Conservation (phyloP, 2,113 vertebrate species). For the Vireo altiloquus region DNA sequence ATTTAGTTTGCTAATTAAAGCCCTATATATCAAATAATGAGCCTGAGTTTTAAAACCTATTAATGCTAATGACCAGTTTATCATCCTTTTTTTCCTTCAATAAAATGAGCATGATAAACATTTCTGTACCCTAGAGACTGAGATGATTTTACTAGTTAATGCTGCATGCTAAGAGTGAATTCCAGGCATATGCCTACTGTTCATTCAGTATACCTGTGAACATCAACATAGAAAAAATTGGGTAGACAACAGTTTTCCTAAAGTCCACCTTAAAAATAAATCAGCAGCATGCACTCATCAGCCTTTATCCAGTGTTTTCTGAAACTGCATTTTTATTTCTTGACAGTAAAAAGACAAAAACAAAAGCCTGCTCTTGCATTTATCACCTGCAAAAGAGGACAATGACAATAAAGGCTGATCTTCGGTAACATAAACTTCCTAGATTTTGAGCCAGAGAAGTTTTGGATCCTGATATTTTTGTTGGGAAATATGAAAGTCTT, state of each 20-base stretch:
- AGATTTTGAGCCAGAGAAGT: not conserved
- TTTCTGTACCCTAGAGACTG: not conserved
- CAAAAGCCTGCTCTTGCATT: not conserved
- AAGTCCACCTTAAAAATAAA: not conserved
- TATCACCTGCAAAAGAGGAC: not conserved
- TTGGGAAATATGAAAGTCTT: not conserved
- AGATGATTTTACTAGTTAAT: not conserved
- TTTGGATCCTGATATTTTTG: not conserved
- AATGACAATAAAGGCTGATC: not conserved
- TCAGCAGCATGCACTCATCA: not conserved
- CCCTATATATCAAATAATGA: not conserved
- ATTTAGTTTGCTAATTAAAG: not conserved
- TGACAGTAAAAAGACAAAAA: not conserved
- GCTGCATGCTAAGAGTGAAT: not conserved
- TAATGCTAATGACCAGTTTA: not conserved
- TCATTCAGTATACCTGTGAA: not conserved
- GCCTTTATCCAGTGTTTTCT: not conserved
- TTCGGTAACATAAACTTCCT: not conserved
- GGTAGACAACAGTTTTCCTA: not conserved
- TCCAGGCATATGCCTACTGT: not conserved
- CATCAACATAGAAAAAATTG: not conserved
- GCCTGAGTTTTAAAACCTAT: not conserved
- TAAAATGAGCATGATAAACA: not conserved
- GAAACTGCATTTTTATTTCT: not conserved
- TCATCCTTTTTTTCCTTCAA: not conserved